Percentiles rank a stretch among this genome's conserved stretches.
These are phyloP conservation scores for Bellardia pandia DNA, from an alignment of 2,888 invertebrate species.

Conservation along the genomic window DNA sequence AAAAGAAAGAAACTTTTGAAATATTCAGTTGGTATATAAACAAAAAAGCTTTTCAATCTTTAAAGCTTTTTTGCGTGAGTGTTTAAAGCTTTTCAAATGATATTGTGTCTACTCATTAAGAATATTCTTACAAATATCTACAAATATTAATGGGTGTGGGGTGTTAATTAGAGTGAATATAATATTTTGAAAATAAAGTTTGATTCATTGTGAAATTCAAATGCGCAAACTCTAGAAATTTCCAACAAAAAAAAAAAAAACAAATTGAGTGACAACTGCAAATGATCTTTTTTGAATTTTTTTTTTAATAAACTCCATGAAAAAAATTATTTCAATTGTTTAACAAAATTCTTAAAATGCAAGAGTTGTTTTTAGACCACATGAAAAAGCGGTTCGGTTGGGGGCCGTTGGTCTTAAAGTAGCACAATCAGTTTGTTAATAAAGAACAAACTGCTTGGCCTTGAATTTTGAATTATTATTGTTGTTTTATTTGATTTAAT, in stretches of 20 bases:
- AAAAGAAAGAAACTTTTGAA: neutral
- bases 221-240: slow-evolving; percentile 71
- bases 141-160: slow-evolving; percentile 61
- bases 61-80: slow-evolving; percentile 63
- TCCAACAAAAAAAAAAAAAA: neutral
- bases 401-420: neutral
- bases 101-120: neutral
- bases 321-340: slow-evolving; percentile 57
- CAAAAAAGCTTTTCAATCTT: neutral
- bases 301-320: slow-evolving; percentile 22
- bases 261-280: slow-evolving; percentile 20
- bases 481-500: slow-evolving; percentile 12
- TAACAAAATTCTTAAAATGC: neutral
- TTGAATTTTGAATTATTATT: slow-evolving; percentile 58
- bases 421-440: slow-evolving; percentile 5
- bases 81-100: slow-evolving; percentile 48
- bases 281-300: slow-evolving; percentile 8
- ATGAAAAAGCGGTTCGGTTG: neutral
- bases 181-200: slow-evolving; percentile 4
- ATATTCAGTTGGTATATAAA: neutral
- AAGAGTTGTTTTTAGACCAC: too few species aligned
- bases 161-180: slow-evolving; percentile 61
- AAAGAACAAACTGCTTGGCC: slow-evolving; percentile 17
- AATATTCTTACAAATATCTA: slow-evolving; percentile 25
- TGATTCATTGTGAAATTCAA: neutral